Conservation (phyloP, 2,888 invertebrate species). For the Hyalella azteca region DNA sequence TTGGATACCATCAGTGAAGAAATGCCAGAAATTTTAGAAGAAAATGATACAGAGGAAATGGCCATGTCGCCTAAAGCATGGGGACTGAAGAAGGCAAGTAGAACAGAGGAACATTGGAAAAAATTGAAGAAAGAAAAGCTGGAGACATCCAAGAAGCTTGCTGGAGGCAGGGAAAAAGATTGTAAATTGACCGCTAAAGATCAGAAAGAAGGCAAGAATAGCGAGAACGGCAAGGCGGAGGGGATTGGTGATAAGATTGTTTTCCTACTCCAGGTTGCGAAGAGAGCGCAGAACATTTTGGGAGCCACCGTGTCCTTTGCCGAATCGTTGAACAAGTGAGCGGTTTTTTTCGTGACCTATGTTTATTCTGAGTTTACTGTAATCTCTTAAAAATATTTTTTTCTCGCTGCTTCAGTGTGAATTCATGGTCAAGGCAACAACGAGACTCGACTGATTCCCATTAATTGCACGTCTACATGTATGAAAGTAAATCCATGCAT, state of each 20-base stretch:
- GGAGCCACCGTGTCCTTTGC: slow-evolving; percentile 58
- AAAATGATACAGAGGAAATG: neutral
- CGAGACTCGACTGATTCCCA: too few species aligned
- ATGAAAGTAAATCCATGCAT: too few species aligned
- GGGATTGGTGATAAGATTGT: slow-evolving; percentile 57
- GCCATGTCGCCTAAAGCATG: too few species aligned
- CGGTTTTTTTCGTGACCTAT: too few species aligned
- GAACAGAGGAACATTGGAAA: neutral
- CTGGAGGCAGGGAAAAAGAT: neutral
- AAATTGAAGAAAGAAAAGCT: neutral
- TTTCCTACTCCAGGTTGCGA: slow-evolving; percentile 58
- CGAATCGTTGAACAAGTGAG: slow-evolving; percentile 59
- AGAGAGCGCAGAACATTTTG: slow-evolving; percentile 58
- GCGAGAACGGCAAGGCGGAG: neutral
- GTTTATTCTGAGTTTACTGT: too few species aligned
- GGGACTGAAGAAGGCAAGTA: neutral
- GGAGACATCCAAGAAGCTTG: neutral
- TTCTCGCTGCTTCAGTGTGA: too few species aligned
- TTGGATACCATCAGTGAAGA: neutral
- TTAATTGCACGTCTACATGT: too few species aligned
- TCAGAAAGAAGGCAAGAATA: neutral
- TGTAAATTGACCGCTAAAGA: neutral
- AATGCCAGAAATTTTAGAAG: neutral
- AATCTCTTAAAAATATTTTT: too few species aligned
- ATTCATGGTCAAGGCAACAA: too few species aligned